These are phyloP conservation scores for Plecturocebus donacophilus DNA, from an alignment of 2,113 vertebrate species.

Conservation along the genomic window DNA sequence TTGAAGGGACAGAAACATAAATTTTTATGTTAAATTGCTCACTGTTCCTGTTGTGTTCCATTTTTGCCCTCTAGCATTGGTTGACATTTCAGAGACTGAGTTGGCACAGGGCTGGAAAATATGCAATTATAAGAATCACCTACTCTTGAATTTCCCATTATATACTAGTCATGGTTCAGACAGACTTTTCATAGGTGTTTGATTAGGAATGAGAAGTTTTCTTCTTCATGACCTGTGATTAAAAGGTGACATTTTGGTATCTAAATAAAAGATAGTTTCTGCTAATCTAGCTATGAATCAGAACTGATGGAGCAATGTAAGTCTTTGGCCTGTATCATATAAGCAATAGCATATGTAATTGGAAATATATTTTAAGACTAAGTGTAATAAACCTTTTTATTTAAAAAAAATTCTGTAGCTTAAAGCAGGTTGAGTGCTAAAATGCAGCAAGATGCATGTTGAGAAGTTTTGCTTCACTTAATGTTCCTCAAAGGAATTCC, in stretches of 20 bases:
- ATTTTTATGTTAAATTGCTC: constrained; percentile 83
- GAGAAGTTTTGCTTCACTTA: constrained; percentile 17
- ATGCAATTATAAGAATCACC: constrained; percentile 82
- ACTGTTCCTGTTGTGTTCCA: constrained; percentile 66
- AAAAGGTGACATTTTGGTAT: constrained; percentile 83
- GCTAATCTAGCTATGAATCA: constrained; percentile 74
- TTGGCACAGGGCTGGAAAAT: constrained; percentile 74
- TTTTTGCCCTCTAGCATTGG: constrained; percentile 82
- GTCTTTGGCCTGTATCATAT: constrained; percentile 65
- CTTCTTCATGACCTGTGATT: constrained; percentile 83
- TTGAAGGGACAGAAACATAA: constrained; percentile 32
- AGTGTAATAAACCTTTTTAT: constrained; percentile 37
- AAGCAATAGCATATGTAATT: constrained; percentile 59
- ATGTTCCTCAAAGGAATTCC: not conserved
- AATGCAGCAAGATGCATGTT: constrained; percentile 2
- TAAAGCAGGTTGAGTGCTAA: not conserved
- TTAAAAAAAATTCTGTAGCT: not conserved
- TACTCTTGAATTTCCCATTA: constrained; percentile 81
- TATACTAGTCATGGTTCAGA: constrained; percentile 65
- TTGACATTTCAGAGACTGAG: constrained; percentile 86
- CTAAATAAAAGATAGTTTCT: constrained; percentile 77
- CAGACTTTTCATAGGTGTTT: constrained; percentile 79
- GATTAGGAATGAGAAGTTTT: constrained; percentile 82
- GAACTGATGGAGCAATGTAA: constrained; percentile 56
- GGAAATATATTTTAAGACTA: constrained; percentile 67